Base-by-base conservation (phyloP, 1,140 invertebrate genomes). In the Pseudomyrmex cubaensis region DNA sequence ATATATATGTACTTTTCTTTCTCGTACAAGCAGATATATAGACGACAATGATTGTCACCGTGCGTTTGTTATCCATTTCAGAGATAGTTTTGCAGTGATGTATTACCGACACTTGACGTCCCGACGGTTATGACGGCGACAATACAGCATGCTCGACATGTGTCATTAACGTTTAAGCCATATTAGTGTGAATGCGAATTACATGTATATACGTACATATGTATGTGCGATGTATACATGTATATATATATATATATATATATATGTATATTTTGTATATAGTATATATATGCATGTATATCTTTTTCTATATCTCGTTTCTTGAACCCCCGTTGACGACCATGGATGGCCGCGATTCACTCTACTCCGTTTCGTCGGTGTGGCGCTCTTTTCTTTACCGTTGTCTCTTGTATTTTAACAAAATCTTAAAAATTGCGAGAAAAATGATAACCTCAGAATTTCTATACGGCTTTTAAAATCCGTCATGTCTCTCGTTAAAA, bases 51-150 rank as follows among this genome's bases (percentile, higher is more conserved):
- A 56, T 48, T 44, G 57, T 72, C 66, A 54, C 44, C 20, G 66
- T 80, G 66, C 7, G 54, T 64, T n/a, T 64, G 62, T 64, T 50
- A 76, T 12, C 62, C 48, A 20, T 20, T 20, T 20, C 20, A 13
- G 25, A n/a, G 48, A 9, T 8, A 17, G 61, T n/a, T 35, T 7
- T 61, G 46, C 73, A 15, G 57, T 35, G 64, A n/a, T 25, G 22
- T 80, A 61, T 80, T 80, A 72, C 76, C 76, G 76, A 66, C 76
- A 80, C 76, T 15, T 80, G 8, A 44, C 46, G 35, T 70, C 76
- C 76, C 44, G 48, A 54, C 75, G 72, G 22, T 46, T 59, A n/a
- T 35, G 52, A 70, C 54, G 44, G 66, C 76, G 57, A 20, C 20
- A 3, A 48, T 66, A 44, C 61, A 72, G 54, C 59, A 80, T 46